A percentile compares a stretch with the other conserved stretches of the same genome.
These are phyloP conservation scores for Dascyllus trimaculatus DNA, from an alignment of 2,113 vertebrate genomes.

Conservation along the genomic window DNA sequence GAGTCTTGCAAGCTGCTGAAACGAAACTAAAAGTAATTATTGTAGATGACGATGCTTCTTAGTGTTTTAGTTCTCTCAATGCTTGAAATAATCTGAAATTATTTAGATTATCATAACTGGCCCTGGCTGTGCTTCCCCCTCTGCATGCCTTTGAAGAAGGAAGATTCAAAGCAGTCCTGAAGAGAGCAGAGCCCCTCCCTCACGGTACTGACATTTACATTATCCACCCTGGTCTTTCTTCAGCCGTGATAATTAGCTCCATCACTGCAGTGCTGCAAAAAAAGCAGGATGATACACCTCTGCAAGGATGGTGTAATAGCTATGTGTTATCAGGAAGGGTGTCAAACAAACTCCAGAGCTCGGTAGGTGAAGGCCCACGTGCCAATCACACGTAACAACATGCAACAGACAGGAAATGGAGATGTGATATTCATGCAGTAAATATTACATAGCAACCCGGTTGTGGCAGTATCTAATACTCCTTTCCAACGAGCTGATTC, in stretches of 20 bases:
- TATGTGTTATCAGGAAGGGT: conserved; percentile 23
- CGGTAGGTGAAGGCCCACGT: conserved; percentile 36
- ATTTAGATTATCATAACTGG: conserved; percentile 51
- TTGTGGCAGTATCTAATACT: conserved; percentile 54
- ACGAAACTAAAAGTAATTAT: conserved; percentile 45
- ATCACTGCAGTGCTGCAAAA: conserved; percentile 42
- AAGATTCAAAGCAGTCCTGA: conserved; percentile 69
- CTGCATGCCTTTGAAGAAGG: conserved; percentile 64
- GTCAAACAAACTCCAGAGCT: conserved; percentile 30
- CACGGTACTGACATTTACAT: conserved; percentile 73
- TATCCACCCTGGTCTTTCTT: conserved; percentile 59
- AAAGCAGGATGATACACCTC: conserved; percentile 25
- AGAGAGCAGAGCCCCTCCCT: conserved; percentile 53
- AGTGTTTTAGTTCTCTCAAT: conserved; percentile 51
- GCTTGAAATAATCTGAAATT: conserved; percentile 59
- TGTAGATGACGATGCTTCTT: conserved; percentile 53
- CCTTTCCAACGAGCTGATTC: too few relatives aligned
- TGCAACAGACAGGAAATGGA: conserved; percentile 15
- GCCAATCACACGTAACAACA: conserved; percentile 46
- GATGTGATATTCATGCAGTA: conserved; percentile 46
- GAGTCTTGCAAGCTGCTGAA: conserved; percentile 26
- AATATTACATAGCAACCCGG: background rate
- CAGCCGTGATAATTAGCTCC: conserved; percentile 68
- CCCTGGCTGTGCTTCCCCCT: conserved; percentile 35
- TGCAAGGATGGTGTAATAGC: conserved; percentile 35